Evolutionary conservation across 2,797 vertebrate genomes (phyloP).

Genomic region (Thripadectes ignobilis): DNA sequence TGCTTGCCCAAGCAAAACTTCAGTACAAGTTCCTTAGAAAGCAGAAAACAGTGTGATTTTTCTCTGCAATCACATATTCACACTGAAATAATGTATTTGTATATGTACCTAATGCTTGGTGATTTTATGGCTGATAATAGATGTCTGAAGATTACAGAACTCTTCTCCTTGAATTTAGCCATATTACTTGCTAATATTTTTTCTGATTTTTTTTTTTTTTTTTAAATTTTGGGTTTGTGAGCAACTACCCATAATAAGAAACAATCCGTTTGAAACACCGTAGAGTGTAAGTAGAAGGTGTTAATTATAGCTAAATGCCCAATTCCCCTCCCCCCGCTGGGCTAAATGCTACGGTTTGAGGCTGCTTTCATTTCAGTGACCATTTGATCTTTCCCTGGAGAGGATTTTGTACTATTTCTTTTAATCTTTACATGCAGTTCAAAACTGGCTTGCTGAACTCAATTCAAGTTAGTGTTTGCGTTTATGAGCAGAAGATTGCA

Average conservation of each 20-base stretch:
- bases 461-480: conserved; percentile 39
- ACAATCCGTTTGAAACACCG: background rate
- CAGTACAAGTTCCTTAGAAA: background rate
- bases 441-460: conserved; percentile 51
- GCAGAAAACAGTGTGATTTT: background rate
- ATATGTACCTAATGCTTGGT: background rate
- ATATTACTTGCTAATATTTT: background rate
- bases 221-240: conserved; percentile 10
- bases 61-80: background rate
- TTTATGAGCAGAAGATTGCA: conserved; percentile 31
- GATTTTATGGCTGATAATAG: background rate
- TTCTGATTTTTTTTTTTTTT: background rate
- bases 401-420: conserved; percentile 61
- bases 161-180: background rate
- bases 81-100: background rate
- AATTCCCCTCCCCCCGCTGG: background rate
- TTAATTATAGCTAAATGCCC: conserved; percentile 62
- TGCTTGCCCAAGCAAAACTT: background rate
- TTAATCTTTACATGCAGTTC: conserved; percentile 63
- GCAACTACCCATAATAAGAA: conserved; percentile 12
- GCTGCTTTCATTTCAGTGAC: conserved; percentile 62
- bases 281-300: conserved; percentile 51
- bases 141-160: background rate
- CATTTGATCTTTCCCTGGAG: conserved; percentile 71
- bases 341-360: conserved; percentile 48